Base-by-base conservation (phyloP, 2,113 vertebrate species). In the Cyphomyrus discorhynchus region DNA sequence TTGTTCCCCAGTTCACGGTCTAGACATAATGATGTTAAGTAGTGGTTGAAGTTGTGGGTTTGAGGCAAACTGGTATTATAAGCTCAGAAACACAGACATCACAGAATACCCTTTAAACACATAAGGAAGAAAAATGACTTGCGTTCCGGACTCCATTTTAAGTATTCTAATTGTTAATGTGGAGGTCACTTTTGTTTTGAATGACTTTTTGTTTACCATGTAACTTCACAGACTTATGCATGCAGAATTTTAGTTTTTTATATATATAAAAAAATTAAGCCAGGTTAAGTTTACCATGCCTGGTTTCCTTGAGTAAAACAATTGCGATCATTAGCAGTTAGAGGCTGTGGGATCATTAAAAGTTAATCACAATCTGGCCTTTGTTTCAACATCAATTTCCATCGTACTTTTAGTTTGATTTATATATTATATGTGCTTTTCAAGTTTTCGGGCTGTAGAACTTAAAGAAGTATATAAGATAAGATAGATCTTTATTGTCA, bases 21-120 rank as follows among this genome's bases (percentile, higher is more conserved):
- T 87, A 87, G 85, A 87, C 49, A 52, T 52, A 86, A 86, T 86
- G 84, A 86, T 53, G 46, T 52, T 52, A 87, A 53, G 85, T 53
- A 56, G 47, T 87, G 85, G 85, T 87, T 87, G n/a, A 87, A 49
- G 85, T 50, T 53, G 50, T 87, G 85, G 49, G n/a, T 52, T 31
- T 87, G 50, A 87, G 85, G n/a, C 15, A 53, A 53, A 35, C 47
- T 53, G n/a, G 47, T 35, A 35, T 53, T 53, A 87, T 53, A 39
- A 53, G 19, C 47, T 53, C 47, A 53, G 50, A 87, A 87, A 87
- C 82, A 47, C 8, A 46, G 82, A 45, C 80, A 84, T 84, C 39
- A 84, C 45, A 84, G 17, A 84, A 84, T 8, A n/a, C 80, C 19
- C 9, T 46, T n/a, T 84, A 84, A 84, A 84, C 82, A 24, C 82